Evolutionary conservation across 1,140 invertebrate species (phyloP), one percentile per base, ranked within the genome.

Genomic region (Hylaeus anthracinus): DNA sequence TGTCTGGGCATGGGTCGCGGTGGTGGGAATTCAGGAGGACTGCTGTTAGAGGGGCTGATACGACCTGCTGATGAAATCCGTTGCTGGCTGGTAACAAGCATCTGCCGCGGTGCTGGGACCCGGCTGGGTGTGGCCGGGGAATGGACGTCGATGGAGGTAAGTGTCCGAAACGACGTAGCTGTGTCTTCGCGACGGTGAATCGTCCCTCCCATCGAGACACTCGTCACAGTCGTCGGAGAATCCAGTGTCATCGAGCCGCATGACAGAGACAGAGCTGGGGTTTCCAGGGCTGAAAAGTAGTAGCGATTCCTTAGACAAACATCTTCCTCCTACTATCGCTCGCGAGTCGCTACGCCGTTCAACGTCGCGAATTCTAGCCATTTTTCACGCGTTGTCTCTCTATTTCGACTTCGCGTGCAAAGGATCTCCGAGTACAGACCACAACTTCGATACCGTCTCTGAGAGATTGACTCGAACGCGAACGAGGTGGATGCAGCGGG

Each of bases 221-320:
- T 94, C 93, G 92, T 94, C 92, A 89, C 92, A 94, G 92, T 93
- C 93, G 92, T 94, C 93, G 92, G 93, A 90, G 94, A 94, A 92
- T 93, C 93, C 92, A 94, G 92, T 87, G 93, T 95, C 94, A 95
- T 95, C 91, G 94, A 95, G 83, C 94, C 95, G 94, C 94, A 95
- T 89, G 95, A 95, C 88, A 95, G 94, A 92, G 94, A 95, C 87
- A 93, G 92, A 92, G 91, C 92, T 88, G 93, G 93, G 65, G 93
- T 94, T 93, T 86, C 92, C 91, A 93, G 90, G 53, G 92, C 93
- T 94, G 83, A 48, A 90, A 89, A 61, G 4, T 65, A 58, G 2
- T 51, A 8, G 9, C 51, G 51, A 2, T 51, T 51, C 51, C 51
- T 51, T 51, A 51, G 51, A 51, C 51, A 8, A 6, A 6, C 48